phyloP scores from a whole-genome alignment of 2,888 invertebrate species.

The Ametastegia equiseti region DNA sequence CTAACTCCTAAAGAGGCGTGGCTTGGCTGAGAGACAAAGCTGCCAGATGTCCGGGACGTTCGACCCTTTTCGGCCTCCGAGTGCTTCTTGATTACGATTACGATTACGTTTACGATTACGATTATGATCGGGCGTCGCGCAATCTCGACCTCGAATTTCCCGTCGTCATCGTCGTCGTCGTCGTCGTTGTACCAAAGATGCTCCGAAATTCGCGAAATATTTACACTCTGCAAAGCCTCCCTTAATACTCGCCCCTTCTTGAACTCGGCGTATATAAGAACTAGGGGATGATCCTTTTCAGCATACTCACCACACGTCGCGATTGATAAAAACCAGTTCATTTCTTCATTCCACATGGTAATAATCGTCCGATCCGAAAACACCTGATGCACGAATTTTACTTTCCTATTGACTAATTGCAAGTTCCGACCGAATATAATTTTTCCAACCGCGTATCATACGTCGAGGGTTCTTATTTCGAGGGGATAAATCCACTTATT shows the following conservation, averaged over 20 bases:
- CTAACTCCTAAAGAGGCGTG: slow-evolving; percentile 65
- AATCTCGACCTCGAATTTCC: slow-evolving; percentile 20
- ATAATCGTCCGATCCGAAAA: too few relatives aligned
- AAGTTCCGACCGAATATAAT: too few relatives aligned
- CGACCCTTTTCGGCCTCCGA: slow-evolving; percentile 55
- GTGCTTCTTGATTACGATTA: slow-evolving; percentile 61
- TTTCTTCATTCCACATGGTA: too few relatives aligned
- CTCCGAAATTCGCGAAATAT: slow-evolving; percentile 1
- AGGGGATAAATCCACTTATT: slow-evolving; percentile 4
- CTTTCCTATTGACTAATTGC: too few relatives aligned
- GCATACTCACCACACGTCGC: too few relatives aligned
- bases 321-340: too few relatives aligned
- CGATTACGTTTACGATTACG: slow-evolving; percentile 43
- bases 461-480: background rate
- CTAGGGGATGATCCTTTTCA: too few relatives aligned
- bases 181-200: background rate
- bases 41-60: slow-evolving; percentile 65
- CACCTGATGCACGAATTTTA: too few relatives aligned
- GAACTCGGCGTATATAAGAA: too few relatives aligned
- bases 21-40: slow-evolving; percentile 68
- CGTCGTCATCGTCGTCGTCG: background rate
- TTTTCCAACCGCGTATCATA: too few relatives aligned
- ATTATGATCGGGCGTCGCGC: slow-evolving; percentile 30
- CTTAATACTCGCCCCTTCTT: background rate
- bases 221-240: slow-evolving; percentile 1